Percentiles rank a stretch among this genome's conserved stretches.
These are phyloP conservation scores for Sebastes fasciatus DNA, from an alignment of 2,113 vertebrate genomes.

Conservation along the genomic window DNA sequence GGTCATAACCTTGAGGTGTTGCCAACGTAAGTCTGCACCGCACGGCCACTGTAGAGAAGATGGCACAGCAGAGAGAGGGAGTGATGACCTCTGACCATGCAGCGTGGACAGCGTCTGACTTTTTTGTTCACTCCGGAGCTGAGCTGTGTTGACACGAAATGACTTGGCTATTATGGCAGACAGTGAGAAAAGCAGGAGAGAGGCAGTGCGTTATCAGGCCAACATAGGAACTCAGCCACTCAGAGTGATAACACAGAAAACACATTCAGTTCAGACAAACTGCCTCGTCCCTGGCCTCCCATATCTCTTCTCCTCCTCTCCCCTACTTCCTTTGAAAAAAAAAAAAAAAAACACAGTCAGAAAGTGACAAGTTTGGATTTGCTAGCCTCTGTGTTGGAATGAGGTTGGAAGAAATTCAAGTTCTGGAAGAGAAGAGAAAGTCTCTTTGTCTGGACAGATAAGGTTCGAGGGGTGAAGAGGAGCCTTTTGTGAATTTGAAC, in stretches of 20 bases:
- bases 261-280: slow-evolving; percentile 68
- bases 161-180: slow-evolving; percentile 42
- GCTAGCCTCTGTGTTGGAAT: slow-evolving; percentile 42
- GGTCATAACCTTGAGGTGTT: slow-evolving; percentile 45
- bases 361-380: slow-evolving; percentile 62
- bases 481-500: slow-evolving; percentile 45
- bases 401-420: slow-evolving; percentile 58
- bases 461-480: slow-evolving; percentile 51
- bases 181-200: slow-evolving; percentile 21
- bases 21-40: slow-evolving; percentile 17
- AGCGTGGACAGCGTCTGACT: slow-evolving; percentile 26
- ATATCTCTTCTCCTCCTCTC: slow-evolving; percentile 53
- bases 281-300: slow-evolving; percentile 51
- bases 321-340: slow-evolving; percentile 41
- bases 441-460: slow-evolving; percentile 57
- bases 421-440: slow-evolving; percentile 46
- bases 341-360: slow-evolving; percentile 21
- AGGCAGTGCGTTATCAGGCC: slow-evolving; percentile 60
- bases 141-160: slow-evolving; percentile 59
- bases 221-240: slow-evolving; percentile 56
- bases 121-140: slow-evolving; percentile 31
- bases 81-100: slow-evolving; percentile 41
- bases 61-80: slow-evolving; percentile 23
- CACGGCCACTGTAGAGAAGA: slow-evolving; percentile 10
- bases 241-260: slow-evolving; percentile 64